A percentile compares a stretch with the other conserved stretches of the same genome.
Conservation (phyloP, 2,888 invertebrate species). For the Vannuccia rotundouncinata region DNA sequence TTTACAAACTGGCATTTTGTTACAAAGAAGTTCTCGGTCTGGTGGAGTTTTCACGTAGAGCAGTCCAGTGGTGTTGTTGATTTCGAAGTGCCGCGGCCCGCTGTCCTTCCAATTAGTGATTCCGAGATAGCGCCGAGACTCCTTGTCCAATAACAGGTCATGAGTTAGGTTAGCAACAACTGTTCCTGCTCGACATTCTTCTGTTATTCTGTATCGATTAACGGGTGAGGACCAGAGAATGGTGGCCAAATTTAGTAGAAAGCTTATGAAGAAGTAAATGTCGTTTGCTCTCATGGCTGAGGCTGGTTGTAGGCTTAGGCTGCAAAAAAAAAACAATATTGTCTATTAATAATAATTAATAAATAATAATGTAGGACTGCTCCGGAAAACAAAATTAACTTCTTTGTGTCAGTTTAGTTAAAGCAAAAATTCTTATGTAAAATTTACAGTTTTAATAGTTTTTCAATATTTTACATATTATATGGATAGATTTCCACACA, state of each 20-base stretch:
- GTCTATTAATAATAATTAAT: too few species aligned
- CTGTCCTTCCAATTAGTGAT: conserved; percentile 13
- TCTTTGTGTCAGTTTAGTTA: too few species aligned
- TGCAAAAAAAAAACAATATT: neutral
- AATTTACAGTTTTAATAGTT: too few species aligned
- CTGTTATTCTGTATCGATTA: neutral
- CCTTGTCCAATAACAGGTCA: neutral
- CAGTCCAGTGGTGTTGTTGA: conserved; percentile 3
- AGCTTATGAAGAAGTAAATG: neutral
- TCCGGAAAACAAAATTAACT: too few species aligned
- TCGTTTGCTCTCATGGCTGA: neutral
- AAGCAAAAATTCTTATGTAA: too few species aligned
- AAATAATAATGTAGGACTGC: too few species aligned
- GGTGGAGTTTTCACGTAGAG: neutral
- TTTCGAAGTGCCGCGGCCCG: conserved; percentile 1
- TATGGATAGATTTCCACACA: too few species aligned
- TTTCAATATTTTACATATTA: too few species aligned
- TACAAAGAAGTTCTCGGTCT: neutral
- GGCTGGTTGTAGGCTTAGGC: neutral
- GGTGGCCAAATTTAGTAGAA: neutral
- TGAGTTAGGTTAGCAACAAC: neutral
- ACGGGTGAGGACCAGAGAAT: neutral
- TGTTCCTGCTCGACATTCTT: neutral
- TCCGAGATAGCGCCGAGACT: neutral
- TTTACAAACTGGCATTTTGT: neutral